These are phyloP conservation scores for Drosophila guanche DNA, from an alignment of 1,140 invertebrate genomes.

Conservation along the genomic window DNA sequence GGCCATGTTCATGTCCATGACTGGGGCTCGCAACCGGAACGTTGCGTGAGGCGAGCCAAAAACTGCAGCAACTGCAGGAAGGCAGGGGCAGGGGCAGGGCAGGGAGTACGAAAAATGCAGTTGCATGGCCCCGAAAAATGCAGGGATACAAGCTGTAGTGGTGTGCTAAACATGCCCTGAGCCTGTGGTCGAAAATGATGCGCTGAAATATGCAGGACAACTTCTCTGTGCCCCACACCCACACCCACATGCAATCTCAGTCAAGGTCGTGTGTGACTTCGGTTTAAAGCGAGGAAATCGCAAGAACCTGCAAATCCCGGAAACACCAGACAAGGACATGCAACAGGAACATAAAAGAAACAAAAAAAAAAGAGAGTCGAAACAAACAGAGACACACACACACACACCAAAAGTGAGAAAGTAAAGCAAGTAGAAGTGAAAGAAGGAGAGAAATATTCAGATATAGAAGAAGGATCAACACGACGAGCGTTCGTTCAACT, in stretches of 20 bases:
- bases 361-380: conserved; percentile 10
- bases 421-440: background rate
- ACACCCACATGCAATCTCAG: conserved; percentile 2
- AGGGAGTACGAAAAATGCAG: conserved; percentile 7
- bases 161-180: conserved; percentile 34
- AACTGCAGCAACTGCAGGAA: conserved; percentile 46
- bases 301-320: conserved; percentile 27
- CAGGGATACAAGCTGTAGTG: conserved; percentile 7
- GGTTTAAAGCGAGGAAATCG: conserved; percentile 42
- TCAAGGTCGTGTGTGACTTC: conserved; percentile 57
- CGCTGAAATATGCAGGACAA: conserved; percentile 46
- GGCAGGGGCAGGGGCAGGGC: conserved; percentile 22
- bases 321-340: conserved; percentile 42
- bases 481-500: conserved; percentile 71
- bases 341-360: conserved; percentile 14
- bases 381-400: background rate
- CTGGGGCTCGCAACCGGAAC: conserved; percentile 5
- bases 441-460: conserved; percentile 7
- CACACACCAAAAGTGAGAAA: conserved; percentile 9
- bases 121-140: conserved; percentile 14
- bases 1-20: conserved; percentile 9
- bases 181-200: conserved; percentile 7
- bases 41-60: conserved; percentile 34
- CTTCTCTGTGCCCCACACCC: conserved; percentile 8
- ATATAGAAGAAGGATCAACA: conserved; percentile 15